phyloP scores from a whole-genome alignment of 2,113 vertebrate species.

The Fulica atra region DNA sequence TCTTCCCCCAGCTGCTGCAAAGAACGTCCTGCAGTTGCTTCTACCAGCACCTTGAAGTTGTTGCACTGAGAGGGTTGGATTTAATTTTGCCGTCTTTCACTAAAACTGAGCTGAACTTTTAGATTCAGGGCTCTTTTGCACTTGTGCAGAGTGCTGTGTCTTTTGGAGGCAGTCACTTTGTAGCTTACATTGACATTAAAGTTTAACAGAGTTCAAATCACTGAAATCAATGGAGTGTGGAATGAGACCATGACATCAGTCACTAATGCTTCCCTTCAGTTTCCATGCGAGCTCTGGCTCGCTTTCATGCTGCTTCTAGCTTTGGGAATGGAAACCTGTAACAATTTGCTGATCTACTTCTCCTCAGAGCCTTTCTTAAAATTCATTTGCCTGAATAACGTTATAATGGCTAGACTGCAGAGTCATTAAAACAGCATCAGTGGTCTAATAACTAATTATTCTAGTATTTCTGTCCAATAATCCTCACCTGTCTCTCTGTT shows the following conservation, averaged over 20 bases:
- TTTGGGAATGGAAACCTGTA: background rate
- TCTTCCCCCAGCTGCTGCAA: background rate
- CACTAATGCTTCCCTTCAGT: background rate
- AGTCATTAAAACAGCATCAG: background rate
- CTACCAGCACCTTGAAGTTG: background rate
- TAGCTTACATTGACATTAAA: background rate
- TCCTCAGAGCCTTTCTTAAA: background rate
- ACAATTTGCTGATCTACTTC: background rate
- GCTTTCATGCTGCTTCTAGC: background rate
- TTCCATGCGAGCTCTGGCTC: background rate
- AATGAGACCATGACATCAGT: background rate
- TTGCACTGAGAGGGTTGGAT: background rate
- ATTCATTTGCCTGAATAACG: background rate
- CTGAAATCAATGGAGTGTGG: background rate
- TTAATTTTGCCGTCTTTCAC: background rate
- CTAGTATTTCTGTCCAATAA: background rate
- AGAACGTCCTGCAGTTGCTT: background rate
- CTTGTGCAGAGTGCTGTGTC: background rate
- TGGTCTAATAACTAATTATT: background rate
- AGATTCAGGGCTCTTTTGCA: background rate
- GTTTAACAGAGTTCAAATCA: slow-evolving; percentile 21
- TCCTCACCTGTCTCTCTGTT: background rate
- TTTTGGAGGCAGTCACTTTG: background rate
- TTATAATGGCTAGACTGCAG: background rate
- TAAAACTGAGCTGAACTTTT: background rate